Conservation (phyloP, 2,113 vertebrate genomes). For the Coturnix japonica region DNA sequence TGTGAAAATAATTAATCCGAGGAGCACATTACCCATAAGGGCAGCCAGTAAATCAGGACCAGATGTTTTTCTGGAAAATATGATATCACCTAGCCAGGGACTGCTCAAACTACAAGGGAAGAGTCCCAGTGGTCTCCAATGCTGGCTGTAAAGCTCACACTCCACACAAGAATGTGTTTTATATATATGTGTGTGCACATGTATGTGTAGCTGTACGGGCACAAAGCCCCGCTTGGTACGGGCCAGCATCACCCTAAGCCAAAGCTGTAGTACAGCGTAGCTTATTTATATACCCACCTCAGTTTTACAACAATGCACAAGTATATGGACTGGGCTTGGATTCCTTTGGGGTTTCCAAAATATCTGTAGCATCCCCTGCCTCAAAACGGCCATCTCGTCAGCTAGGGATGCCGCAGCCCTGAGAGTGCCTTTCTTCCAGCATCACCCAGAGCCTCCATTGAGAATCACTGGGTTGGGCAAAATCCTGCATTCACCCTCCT, state of each 20-base stretch:
- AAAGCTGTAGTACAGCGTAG: background rate
- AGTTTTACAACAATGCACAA: background rate
- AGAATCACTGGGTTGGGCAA: conserved; percentile 81
- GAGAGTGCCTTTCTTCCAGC: conserved; percentile 49
- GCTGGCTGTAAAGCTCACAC: background rate
- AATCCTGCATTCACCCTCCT: conserved; percentile 74
- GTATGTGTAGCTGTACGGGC: background rate
- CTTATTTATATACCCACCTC: conserved; percentile 23
- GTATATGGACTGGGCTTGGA: fast-evolving
- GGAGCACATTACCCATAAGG: conserved; percentile 27
- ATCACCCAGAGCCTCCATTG: conserved; percentile 71
- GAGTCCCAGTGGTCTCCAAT: fast-evolving
- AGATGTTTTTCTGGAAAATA: conserved; percentile 47
- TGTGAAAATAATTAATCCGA: conserved; percentile 64
- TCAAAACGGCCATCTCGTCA: background rate
- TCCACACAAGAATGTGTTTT: background rate
- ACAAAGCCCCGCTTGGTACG: background rate
- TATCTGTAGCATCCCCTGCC: background rate
- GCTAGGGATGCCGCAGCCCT: background rate
- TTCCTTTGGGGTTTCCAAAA: background rate
- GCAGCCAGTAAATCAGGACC: background rate
- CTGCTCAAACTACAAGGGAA: background rate
- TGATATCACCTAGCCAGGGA: conserved; percentile 21
- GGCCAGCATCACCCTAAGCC: background rate
- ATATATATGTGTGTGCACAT: background rate